Evolutionary conservation across 2,888 invertebrate species (phyloP).

Genomic region (Phoenoteleia sp.): DNA sequence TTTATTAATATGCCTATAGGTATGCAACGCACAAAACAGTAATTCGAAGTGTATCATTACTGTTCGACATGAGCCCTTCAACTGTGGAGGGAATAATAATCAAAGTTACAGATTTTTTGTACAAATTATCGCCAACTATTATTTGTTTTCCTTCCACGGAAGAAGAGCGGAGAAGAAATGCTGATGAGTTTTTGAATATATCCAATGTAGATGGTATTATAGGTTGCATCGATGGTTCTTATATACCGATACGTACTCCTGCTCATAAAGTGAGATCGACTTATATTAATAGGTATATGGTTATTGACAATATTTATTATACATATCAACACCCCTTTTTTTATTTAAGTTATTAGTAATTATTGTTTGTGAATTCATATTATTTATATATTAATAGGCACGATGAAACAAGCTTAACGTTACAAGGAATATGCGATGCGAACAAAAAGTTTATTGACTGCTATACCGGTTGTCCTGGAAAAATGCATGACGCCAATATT

Average conservation of each 20-base stretch:
- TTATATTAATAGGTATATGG: conserved; percentile 11
- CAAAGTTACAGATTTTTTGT: conserved; percentile 7
- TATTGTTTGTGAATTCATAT: no score
- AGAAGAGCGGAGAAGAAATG: background rate
- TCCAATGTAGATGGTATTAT: conserved; percentile 8
- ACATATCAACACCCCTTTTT: no score
- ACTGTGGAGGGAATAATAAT: background rate
- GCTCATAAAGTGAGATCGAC: conserved; percentile 18
- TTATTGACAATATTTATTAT: no score
- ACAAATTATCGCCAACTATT: conserved; percentile 3
- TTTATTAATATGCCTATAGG: background rate
- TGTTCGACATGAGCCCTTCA: background rate
- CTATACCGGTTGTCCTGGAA: no score
- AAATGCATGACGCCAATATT: background rate
- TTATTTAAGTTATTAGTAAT: no score
- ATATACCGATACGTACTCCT: conserved; percentile 28
- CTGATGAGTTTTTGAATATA: background rate
- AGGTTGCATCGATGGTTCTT: conserved; percentile 24
- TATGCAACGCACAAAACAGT: conserved; percentile 13
- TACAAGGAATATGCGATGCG: no score
- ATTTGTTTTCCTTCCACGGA: conserved; percentile 15
- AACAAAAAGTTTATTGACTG: no score
- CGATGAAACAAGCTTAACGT: no score
- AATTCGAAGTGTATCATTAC: background rate
- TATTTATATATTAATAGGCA: no score